Percentiles rank a stretch among this genome's conserved stretches.
Evolutionary conservation across 2,888 invertebrate species (phyloP).

Genomic region (Drosophila nigricruria): DNA sequence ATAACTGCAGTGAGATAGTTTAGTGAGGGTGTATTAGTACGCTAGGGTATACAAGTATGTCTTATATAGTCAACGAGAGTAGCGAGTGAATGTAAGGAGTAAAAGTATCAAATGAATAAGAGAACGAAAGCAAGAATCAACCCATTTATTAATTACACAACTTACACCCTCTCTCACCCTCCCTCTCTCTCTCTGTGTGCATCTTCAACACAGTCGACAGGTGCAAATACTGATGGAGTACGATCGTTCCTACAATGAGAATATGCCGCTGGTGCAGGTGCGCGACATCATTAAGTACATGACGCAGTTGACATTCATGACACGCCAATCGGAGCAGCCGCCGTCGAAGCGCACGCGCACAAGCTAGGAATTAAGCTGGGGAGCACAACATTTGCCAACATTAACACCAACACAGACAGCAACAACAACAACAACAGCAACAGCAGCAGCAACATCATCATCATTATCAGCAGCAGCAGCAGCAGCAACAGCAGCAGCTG

Average conservation of each 20-base stretch:
- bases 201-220: conserved; percentile 88
- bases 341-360: conserved; percentile 84
- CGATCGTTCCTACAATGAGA: conserved; percentile 91
- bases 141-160: background rate
- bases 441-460: conserved; percentile 21
- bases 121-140: background rate
- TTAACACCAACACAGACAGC: conserved; percentile 70
- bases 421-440: conserved; percentile 45
- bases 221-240: conserved; percentile 91
- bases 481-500: background rate
- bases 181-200: background rate
- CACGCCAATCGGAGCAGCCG: conserved; percentile 86
- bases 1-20: background rate
- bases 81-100: background rate
- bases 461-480: conserved; percentile 28
- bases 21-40: background rate
- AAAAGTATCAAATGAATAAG: background rate
- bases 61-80: background rate
- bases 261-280: conserved; percentile 92
- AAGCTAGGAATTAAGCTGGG: conserved; percentile 86
- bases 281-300: conserved; percentile 93
- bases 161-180: background rate
- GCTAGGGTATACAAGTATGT: background rate
- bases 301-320: conserved; percentile 95
- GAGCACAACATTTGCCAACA: conserved; percentile 85